A percentile compares a stretch with the other conserved stretches of the same genome.
These are phyloP conservation scores for Rhyacichthys aspro DNA, from an alignment of 2,797 vertebrate genomes.

Conservation along the genomic window DNA sequence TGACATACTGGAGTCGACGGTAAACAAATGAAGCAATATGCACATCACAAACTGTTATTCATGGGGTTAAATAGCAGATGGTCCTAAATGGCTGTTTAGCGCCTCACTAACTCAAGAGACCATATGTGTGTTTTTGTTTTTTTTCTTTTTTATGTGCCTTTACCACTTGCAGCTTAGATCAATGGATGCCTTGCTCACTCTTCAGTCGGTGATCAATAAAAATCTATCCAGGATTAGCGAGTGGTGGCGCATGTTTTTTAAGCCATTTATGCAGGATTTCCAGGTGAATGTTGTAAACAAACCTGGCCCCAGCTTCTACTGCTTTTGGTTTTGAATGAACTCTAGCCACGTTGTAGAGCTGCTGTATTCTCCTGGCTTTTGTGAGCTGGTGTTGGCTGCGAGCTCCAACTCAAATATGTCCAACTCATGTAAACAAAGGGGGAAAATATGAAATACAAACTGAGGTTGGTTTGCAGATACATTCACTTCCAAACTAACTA, in stretches of 20 bases:
- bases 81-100: constrained; percentile 67
- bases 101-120: constrained; percentile 52
- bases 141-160: constrained; percentile 51
- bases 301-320: no score
- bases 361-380: no score
- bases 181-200: constrained; percentile 19
- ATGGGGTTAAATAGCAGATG: constrained; percentile 70
- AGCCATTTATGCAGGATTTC: not conserved
- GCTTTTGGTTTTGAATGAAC: no score
- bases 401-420: no score
- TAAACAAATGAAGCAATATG: constrained; percentile 77
- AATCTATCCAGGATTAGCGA: constrained; percentile 22
- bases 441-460: no score
- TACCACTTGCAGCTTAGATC: constrained; percentile 40
- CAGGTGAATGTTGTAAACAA: no score
- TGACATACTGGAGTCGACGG: constrained; percentile 57
- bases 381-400: no score
- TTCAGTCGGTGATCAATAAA: constrained; percentile 37
- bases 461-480: no score
- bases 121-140: no score
- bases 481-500: no score
- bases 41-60: constrained; percentile 67
- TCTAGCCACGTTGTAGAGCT: no score
- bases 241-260: not conserved
- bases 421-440: no score